These are phyloP conservation scores for Caenorhabditis inopinata DNA, from an alignment of 1,140 invertebrate genomes.

Conservation along the genomic window DNA sequence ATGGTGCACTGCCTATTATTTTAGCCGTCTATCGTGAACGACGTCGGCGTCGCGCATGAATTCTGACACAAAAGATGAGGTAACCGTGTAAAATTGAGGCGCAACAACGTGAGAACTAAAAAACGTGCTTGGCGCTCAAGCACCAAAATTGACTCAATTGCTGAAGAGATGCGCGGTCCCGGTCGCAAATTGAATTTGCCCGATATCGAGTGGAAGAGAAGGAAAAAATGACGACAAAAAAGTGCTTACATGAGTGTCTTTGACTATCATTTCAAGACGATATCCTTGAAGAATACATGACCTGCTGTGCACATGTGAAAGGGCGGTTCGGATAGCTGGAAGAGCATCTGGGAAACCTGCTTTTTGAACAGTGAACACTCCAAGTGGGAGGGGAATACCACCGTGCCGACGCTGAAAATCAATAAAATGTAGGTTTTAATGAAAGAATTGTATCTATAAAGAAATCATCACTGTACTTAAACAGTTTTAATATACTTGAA, in stretches of 20 bases:
- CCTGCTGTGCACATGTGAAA: conserved; percentile 54
- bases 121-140: neutral
- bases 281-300: conserved; percentile 56
- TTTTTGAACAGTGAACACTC: conserved; percentile 33
- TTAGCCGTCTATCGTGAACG: neutral
- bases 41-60: neutral
- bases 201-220: conserved; percentile 24
- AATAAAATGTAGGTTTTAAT: too few species aligned
- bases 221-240: neutral
- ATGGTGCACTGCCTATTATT: conserved; percentile 6
- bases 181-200: conserved; percentile 29
- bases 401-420: conserved; percentile 25
- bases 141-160: conserved; percentile 28
- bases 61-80: conserved; percentile 9
- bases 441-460: too few species aligned
- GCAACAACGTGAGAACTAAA: neutral
- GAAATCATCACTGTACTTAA: too few species aligned
- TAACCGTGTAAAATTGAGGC: neutral
- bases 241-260: conserved; percentile 59
- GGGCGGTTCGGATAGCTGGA: conserved; percentile 57
- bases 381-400: conserved; percentile 36
- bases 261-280: conserved; percentile 56
- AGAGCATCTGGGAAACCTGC: conserved; percentile 41
- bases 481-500: too few species aligned
- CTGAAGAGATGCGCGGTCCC: neutral